Conservation (phyloP, 2,797 vertebrate species). For the Eptatretus atami region DNA sequence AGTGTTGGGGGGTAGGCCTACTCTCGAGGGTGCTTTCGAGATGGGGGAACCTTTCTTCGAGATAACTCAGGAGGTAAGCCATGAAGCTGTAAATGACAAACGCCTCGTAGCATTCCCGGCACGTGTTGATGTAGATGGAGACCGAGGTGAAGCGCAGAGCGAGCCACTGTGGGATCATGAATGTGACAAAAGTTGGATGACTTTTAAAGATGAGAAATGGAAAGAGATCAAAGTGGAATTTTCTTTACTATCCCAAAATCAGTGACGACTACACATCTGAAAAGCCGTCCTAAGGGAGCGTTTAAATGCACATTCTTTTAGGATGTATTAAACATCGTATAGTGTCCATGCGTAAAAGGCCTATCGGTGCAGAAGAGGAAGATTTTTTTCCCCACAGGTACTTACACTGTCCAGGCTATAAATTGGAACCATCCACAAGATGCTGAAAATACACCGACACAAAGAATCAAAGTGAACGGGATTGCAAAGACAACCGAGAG, state of each 20-base stretch:
- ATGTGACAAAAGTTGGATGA: too few species aligned
- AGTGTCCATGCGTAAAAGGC: too few species aligned
- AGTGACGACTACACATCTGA: too few species aligned
- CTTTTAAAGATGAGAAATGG: too few species aligned
- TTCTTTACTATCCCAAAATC: too few species aligned
- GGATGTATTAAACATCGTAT: too few species aligned
- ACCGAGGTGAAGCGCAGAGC: slow-evolving; percentile 67
- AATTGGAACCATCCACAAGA: slow-evolving; percentile 98
- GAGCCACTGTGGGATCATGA: slow-evolving; percentile 32
- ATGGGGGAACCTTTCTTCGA: slow-evolving; percentile 67
- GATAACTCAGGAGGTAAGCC: slow-evolving; percentile 76
- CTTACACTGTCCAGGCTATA: slow-evolving; percentile 97
- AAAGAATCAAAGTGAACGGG: neutral
- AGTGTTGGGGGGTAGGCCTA: slow-evolving; percentile 77
- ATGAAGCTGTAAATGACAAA: slow-evolving; percentile 99
- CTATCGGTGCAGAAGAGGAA: too few species aligned
- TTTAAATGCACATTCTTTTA: too few species aligned
- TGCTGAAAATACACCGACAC: slow-evolving; percentile 22
- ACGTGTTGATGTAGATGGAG: slow-evolving; percentile 92
- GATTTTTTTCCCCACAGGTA: slow-evolving; percentile 10
- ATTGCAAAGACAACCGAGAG: too few species aligned
- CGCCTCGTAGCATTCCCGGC: slow-evolving; percentile 92
- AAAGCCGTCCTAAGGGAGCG: too few species aligned
- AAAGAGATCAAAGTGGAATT: too few species aligned
- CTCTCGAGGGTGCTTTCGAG: slow-evolving; percentile 68